These are phyloP conservation scores for Pyrgus malvae DNA, from an alignment of 2,888 invertebrate genomes.

Conservation along the genomic window DNA sequence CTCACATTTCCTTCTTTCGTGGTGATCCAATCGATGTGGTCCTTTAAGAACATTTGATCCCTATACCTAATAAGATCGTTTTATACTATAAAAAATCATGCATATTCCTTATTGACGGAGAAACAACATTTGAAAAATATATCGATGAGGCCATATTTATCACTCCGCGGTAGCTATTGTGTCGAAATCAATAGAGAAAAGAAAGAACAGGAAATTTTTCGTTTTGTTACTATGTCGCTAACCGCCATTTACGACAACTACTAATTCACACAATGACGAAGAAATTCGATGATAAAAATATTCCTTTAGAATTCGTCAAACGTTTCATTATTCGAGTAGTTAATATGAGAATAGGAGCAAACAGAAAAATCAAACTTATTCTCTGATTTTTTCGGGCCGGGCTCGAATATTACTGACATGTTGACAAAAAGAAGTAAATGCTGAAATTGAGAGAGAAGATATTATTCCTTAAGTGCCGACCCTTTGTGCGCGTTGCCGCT, in stretches of 20 bases:
- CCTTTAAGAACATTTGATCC: no score
- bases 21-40: no score
- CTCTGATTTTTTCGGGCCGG: no score
- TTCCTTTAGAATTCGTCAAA: slow-evolving; percentile 9
- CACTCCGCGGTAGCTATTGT: slow-evolving; percentile 23
- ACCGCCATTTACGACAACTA: slow-evolving; percentile 21
- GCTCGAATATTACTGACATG: no score
- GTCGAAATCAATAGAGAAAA: slow-evolving; percentile 28
- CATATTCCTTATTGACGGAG: slow-evolving; percentile 13
- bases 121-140: slow-evolving; percentile 17
- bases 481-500: slow-evolving; percentile 22
- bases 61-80: no score
- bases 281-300: slow-evolving; percentile 21
- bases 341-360: slow-evolving; percentile 16
- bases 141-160: slow-evolving; percentile 24
- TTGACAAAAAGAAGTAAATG: slow-evolving; percentile 11
- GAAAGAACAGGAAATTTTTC: slow-evolving; percentile 25
- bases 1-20: no score
- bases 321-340: slow-evolving; percentile 4
- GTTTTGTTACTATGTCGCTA: slow-evolving; percentile 22
- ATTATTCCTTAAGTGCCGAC: slow-evolving; percentile 20
- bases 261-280: slow-evolving; percentile 23
- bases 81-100: no score
- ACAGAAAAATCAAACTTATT: no score
- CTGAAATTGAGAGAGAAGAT: slow-evolving; percentile 17